Evolutionary conservation across 2,888 invertebrate genomes (phyloP), one percentile per base, ranked within the genome.

Genomic region (Pyralis farinalis): DNA sequence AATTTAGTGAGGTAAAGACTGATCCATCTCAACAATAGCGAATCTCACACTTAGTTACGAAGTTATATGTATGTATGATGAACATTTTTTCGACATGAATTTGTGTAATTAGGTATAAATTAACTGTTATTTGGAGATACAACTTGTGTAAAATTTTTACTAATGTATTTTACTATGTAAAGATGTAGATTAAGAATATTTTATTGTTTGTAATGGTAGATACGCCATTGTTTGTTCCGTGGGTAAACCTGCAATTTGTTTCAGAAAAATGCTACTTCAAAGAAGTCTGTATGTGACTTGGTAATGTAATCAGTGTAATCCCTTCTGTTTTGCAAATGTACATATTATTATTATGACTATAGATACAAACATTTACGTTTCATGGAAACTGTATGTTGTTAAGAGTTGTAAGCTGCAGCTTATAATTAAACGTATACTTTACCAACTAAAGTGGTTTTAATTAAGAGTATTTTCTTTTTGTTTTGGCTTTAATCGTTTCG

Each of bases 1-100:
- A 69, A 65, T 71, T 75, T 75, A 76, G 80, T 78, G 85, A 87
- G 86, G 77, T 76, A 83, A 86, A 88, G 87, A 87, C 87, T 88
- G 87, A 88, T 79, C 74, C 71, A 79, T 33, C 67, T 68, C 71
- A 64, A 70, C 57, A 58, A 59, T 61, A 64, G 55, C 42, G 43
- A 49, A 62, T 55, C 52, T 52, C 49, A 63, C 63, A 61, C 53
- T 47, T 51, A 48, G 47, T 53, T 49, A 39, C 32, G 31, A 41
- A 37, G 35, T 40, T 27, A 39, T n/a, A 33, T 8, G 12, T 27
- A 41, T n/a, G 29, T 37, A 43, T 27, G 9, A 52, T 49, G 36
- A 51, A 50, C 43, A 42, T 54, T 55, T 60, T 59, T 29, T 10
- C 30, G 16, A 30, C 16, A 11, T 34, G 27, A 25, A 31, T 30